Percentiles rank a stretch among this genome's conserved stretches.
Evolutionary conservation across 2,113 vertebrate genomes (phyloP).

Genomic region (Copsychus sechellarum): DNA sequence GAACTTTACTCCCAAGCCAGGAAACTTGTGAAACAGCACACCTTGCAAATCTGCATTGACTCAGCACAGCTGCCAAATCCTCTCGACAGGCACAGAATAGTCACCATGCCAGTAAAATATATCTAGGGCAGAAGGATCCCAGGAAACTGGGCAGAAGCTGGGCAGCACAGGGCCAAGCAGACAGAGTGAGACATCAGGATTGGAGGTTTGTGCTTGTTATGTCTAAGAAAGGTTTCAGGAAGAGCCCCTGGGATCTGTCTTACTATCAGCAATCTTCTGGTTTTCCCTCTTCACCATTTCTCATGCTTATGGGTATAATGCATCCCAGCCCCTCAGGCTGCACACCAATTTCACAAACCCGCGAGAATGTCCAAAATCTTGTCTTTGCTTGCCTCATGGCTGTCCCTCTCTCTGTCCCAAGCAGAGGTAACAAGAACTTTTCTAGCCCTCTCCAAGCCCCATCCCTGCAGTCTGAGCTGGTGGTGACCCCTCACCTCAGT

Average conservation of each 20-base stretch:
- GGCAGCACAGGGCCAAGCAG: rapidly evolving
- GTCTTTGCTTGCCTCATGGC: not conserved
- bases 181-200: not conserved
- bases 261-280: not conserved
- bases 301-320: not conserved
- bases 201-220: not conserved
- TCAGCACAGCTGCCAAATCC: not conserved
- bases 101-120: not conserved
- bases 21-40: not conserved
- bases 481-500: not conserved
- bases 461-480: not conserved
- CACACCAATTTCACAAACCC: not conserved
- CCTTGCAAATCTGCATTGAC: not conserved
- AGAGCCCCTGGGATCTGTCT: not conserved
- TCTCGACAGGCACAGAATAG: not conserved
- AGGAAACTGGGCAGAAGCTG: not conserved
- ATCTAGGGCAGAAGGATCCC: not conserved
- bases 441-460: not conserved
- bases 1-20: not conserved
- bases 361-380: not conserved
- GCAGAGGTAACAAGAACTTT: not conserved
- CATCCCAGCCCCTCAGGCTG: not conserved
- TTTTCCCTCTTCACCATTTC: not conserved
- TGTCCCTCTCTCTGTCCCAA: not conserved
- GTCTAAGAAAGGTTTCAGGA: not conserved